Base-by-base conservation (phyloP, 2,888 invertebrate genomes). In the Netelia inedita region DNA sequence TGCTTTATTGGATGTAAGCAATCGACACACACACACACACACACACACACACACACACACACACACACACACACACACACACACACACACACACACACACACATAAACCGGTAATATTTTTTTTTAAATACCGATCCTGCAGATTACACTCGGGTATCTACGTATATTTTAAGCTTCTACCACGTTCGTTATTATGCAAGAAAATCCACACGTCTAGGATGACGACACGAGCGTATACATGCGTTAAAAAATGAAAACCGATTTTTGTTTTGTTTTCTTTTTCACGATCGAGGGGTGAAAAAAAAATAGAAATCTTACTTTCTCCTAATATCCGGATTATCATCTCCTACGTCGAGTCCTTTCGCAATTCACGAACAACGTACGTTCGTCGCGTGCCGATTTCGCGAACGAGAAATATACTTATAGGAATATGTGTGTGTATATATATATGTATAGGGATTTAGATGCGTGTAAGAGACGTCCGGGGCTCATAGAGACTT, bases 401-500 rank as follows among this genome's bases (percentile, higher is more conserved):
- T 72, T 72, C 43, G 6, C 72, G 43, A 72, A 57, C 43, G 16
- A 46, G 14, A 46, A 46, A 57, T 57, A 55, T 19, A 55, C 16
- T 3, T 19, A 57, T 3, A 6, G 3, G 9, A 0, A 57, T 9
- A 9, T 46, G 8, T 57, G 9, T 57, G 9, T 57, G 19, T 46
- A 19, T 5, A 57, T 16, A 43, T 11, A 63, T 14, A 61, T 21
- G n/a, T 59, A 6, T n/a, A 23, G 3, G 68, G 9, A 2, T 53
- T 41, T 21, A 68, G 1, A 41, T 14, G 5, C 28, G 28, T 28
- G 28, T 28, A n/a, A 6, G 66, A 28, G 2, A 65, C 8, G 11
- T 35, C 19, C 61, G 14, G 61, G 28, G 10, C 66, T 16, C 46
- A 79, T 74, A 74, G 69, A 68, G 63, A 55, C 53, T 50, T 76